Conservation (phyloP, 1,140 invertebrate species). For the Papilio helenus region DNA sequence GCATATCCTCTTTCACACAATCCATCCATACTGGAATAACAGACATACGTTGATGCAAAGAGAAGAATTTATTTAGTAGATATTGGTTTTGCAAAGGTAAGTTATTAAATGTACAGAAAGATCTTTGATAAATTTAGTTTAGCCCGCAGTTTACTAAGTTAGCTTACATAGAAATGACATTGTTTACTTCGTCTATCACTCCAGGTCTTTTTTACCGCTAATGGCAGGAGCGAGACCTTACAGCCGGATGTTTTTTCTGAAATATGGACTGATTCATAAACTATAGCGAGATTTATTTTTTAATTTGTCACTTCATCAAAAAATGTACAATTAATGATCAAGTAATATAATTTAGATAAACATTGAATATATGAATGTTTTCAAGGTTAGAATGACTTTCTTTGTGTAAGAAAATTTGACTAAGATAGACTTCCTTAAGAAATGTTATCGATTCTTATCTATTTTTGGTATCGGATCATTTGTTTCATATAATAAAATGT, state of each 20-base stretch:
- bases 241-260: constrained; percentile 21
- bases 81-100: neutral
- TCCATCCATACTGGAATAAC: no score
- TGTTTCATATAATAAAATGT: neutral
- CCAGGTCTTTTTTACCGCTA: constrained; percentile 27
- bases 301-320: neutral
- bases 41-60: no score
- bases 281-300: neutral
- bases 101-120: neutral
- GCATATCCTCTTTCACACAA: no score
- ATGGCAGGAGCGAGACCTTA: constrained; percentile 24
- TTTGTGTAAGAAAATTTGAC: neutral
- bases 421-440: no score
- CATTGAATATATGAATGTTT: neutral
- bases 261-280: neutral
- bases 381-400: neutral
- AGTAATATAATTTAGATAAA: neutral
- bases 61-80: neutral
- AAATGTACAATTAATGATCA: neutral
- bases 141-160: neutral
- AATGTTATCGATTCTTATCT: neutral
- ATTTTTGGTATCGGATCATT: neutral
- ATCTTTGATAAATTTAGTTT: neutral
- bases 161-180: constrained; percentile 10
- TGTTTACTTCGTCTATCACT: constrained; percentile 20